phyloP scores from a whole-genome alignment of 2,888 invertebrate genomes.

The Ommatoiulus sabulosus region DNA sequence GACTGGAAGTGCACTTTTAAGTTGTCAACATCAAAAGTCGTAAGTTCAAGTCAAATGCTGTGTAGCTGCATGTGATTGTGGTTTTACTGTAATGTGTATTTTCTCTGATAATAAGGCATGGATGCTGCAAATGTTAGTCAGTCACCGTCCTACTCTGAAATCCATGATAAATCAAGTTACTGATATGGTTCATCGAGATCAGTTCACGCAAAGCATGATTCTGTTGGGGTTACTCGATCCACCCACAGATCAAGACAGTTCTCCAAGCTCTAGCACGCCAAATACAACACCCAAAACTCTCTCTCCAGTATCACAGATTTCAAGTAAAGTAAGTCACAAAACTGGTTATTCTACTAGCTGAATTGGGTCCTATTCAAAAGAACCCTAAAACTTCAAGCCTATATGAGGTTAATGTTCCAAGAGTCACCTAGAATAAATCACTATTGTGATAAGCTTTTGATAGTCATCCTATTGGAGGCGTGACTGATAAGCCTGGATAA shows the following conservation, averaged over 20 bases:
- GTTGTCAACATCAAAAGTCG: conserved; percentile 74
- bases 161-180: conserved; percentile 70
- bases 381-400: too few relatives aligned
- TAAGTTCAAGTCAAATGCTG: conserved; percentile 64
- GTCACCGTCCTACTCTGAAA: conserved; percentile 64
- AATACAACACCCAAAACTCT: conserved; percentile 55
- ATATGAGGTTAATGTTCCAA: too few relatives aligned
- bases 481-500: too few relatives aligned
- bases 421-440: too few relatives aligned
- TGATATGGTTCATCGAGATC: conserved; percentile 74
- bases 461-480: too few relatives aligned
- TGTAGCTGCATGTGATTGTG: background rate
- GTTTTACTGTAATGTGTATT: background rate
- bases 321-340: conserved; percentile 10
- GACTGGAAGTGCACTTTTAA: conserved; percentile 69
- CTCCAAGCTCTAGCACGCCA: conserved; percentile 58
- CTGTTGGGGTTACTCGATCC: conserved; percentile 72
- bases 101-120: conserved; percentile 65
- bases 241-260: conserved; percentile 59
- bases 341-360: background rate
- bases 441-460: too few relatives aligned
- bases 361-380: conserved; percentile 9
- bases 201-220: conserved; percentile 74
- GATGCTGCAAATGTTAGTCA: conserved; percentile 66
- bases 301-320: background rate